Base-by-base conservation (phyloP, 2,113 vertebrate species). In the Steatornis caripensis region DNA sequence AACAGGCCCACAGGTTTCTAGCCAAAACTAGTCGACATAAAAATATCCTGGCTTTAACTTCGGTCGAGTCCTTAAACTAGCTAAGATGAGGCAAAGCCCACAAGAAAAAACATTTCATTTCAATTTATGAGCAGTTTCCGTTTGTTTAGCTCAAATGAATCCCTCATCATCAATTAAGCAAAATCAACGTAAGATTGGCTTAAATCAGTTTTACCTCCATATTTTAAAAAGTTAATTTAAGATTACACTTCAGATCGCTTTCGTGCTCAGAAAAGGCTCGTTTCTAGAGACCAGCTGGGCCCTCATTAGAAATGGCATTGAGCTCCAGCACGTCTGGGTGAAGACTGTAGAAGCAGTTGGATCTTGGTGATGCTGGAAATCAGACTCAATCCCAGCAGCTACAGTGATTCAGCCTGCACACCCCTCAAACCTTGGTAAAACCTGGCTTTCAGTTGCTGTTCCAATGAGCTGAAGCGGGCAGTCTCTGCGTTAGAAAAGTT, bases 321-420 rank as follows among this genome's bases (percentile, higher is more conserved):
- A 81, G 60, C 36, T 81, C 26, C 60, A 71, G 68, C 26, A 57
- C 46, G 27, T 60, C 60, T 30, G 55, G 46, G 23, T 55, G 80
- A 86, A 76, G 69, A 65, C 0, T 1, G 30, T 2, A 29, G 72
- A 39, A 89, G 51, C 48, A 87, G 74, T 27, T 45, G 53, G 57
- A 72, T 78, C 70, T 57, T 74, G 45, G 30, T 1, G 54, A 32
- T 26, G 39, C 83, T 81, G 86, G 92, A 57, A 80, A 83, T 69
- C 49, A 48, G 66, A 34, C 27, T 86, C 24, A n/a, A 26, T 2
- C 72, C 77, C 75, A 87, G 93, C 45, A 78, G 39, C 53, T 15
- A 32, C 0, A 0, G 55, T 4, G 2, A 71, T 64, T 87, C 84
- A 85, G 48, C 48, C 61, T 58, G n/a, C 39, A 29, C 0, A 6